Evolutionary conservation across 2,888 invertebrate genomes (phyloP), one percentile per base, ranked within the genome.

Genomic region (Melanophora roralis): DNA sequence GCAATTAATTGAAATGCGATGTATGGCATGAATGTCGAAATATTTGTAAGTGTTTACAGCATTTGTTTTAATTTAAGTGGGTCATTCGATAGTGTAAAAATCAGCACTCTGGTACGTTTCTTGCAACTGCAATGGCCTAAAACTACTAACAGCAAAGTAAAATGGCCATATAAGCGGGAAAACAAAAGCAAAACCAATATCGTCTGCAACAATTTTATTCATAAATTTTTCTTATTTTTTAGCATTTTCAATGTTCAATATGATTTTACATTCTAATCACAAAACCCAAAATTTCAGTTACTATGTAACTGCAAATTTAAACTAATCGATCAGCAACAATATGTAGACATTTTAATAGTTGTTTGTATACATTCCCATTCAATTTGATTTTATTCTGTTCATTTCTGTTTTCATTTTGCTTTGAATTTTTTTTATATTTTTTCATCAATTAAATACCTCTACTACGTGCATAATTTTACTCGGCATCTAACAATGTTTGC

Each of bases 311-410:
- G 38, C 68, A 75, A 75, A 68, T 60, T 23, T 23, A 75, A 75
- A 75, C 67, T 62, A 75, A 75, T 75, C 62, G 62, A 75, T 68
- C 67, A 53, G 60, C 43, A 62, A 51, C 75, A 68, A 53, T 27
- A 47, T 75, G 38, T 12, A 53, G 14, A 68, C 32, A 62, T 49
- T 74, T 68, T 53, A 62, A 55, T 55, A 68, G 60, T 62, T 62
- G 60, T 62, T 62, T 62, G 47, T 27, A 36, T 47, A 27, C 19
- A 45, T n/a, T 47, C 47, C 27, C 6, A 34, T 47, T 21, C 27
- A 3, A 34, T 64, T 73, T 27, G n/a, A 53, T 49, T 21, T 27
- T 32, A 5, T 16, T 59, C 1, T 21, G n/a, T n/a, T n/a, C n/a
- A 2, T 36, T 16, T 8, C 47, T 27, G 12, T n/a, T 19, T 36